Evolutionary conservation across 2,113 vertebrate genomes (phyloP).

Genomic region (Microcebus tavaratra): DNA sequence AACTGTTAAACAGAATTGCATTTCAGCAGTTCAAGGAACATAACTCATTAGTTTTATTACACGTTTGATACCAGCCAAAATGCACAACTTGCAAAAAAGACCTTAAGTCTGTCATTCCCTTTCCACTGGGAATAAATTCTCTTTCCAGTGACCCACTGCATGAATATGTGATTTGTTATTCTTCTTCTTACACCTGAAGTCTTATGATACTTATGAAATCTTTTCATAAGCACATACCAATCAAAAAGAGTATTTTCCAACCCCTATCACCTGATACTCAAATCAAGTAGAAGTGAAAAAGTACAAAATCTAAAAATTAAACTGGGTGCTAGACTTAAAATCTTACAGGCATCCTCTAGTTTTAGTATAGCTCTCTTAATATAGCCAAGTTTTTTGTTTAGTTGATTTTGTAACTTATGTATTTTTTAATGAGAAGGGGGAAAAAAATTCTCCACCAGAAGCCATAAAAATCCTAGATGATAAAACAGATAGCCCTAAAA

Average conservation of each 20-base stretch:
- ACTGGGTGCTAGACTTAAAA: constrained; percentile 72
- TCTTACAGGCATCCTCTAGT: constrained; percentile 53
- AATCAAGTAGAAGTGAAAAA: constrained; percentile 24
- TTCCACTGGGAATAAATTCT: constrained; percentile 28
- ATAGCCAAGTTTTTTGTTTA: constrained; percentile 71
- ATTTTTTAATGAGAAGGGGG: constrained; percentile 70
- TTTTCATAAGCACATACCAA: constrained; percentile 29
- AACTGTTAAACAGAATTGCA: constrained; percentile 9
- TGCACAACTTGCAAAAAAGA: background rate
- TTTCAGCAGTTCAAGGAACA: constrained; percentile 20
- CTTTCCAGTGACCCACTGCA: background rate
- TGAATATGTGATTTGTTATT: constrained; percentile 1
- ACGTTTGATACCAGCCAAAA: constrained; percentile 52
- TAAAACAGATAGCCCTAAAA: constrained; percentile 70
- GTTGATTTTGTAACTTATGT: constrained; percentile 70
- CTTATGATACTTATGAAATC: background rate
- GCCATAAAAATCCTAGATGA: constrained; percentile 66
- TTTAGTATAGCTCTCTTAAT: constrained; percentile 68
- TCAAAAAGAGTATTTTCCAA: constrained; percentile 55
- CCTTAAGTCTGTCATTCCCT: background rate
- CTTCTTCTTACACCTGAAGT: constrained; percentile 1
- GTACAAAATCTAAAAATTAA: constrained; percentile 73
- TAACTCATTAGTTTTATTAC: constrained; percentile 9
- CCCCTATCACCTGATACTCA: constrained; percentile 27
- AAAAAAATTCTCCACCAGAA: constrained; percentile 40